Base-by-base conservation (phyloP, 2,888 invertebrate species). In the Psylliodes chrysocephalus region DNA sequence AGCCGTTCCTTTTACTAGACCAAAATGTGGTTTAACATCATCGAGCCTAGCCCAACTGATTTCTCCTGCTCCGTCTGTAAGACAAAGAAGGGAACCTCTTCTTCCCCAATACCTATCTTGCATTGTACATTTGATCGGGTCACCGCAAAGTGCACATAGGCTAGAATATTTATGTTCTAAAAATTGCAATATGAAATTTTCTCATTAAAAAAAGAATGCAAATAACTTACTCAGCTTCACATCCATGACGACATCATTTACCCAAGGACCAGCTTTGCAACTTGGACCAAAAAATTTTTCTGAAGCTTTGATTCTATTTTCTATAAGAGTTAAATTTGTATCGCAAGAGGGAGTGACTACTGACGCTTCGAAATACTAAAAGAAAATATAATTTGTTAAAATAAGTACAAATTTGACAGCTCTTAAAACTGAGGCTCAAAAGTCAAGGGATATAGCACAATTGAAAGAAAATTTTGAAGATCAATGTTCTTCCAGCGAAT, bases 261-360 rank as follows among this genome's bases (percentile, higher is more conserved):
- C 88, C 94, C 94, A 95, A 0, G 90, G 87, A 0, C 96, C 96
- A 0, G 96, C 92, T 70, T 93, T 92, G 79, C 96, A 97, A 19
- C 94, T 91, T 14, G 87, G 84, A 2, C 87, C 86, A 81, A 96
- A 96, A 83, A 88, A 94, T 47, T 86, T 84, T 0, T 93, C 87
- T 0, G 92, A 86, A 0, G 92, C 87, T 63, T 88, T 88, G 14
- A 96, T 86, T 33, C 91, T 87, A 78, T 95, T 92, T 81, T 93
- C 93, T 0, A 88, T 85, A n/a, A 91, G 78, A 0, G 91, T 90
- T 35, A 90, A 78, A 0, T 83, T 85, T 0, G 89, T 85, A 73
- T 92, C 89, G 74, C 95, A 95, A 0, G 87, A 85, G 61, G 88
- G 87, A 1, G 88, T 85, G n/a, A 95, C 88, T 33, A 92, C 84